phyloP scores from a whole-genome alignment of 1,140 invertebrate species.

The Macrostomum lignano region DNA sequence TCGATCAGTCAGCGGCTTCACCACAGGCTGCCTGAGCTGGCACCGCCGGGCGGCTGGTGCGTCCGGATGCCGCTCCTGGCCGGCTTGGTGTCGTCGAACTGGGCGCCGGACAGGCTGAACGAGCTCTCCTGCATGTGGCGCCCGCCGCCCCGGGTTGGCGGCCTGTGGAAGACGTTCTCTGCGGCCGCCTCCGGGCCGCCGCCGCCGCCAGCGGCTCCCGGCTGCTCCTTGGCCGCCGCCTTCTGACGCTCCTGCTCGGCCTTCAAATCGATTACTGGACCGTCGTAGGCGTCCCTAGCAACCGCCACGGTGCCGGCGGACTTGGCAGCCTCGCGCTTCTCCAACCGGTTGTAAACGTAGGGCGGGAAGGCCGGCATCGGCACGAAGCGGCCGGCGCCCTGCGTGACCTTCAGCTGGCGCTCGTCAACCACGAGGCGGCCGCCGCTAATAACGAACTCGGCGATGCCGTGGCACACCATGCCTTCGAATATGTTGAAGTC shows the following conservation, averaged over 20 bases:
- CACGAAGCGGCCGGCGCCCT: constrained; percentile 50
- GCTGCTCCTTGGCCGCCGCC: background rate
- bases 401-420: constrained; percentile 45
- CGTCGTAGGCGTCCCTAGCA: constrained; percentile 12
- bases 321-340: constrained; percentile 26
- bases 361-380: constrained; percentile 36
- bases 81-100: constrained; percentile 27
- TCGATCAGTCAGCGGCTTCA: too few relatives aligned
- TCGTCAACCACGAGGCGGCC: constrained; percentile 70
- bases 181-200: background rate
- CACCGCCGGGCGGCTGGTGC: constrained; percentile 30
- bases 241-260: background rate
- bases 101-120: constrained; percentile 64
- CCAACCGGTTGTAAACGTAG: constrained; percentile 38
- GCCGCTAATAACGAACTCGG: constrained; percentile 44
- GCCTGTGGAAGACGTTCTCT: constrained; percentile 12
- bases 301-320: constrained; percentile 7
- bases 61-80: constrained; percentile 21
- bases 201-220: background rate
- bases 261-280: constrained; percentile 16
- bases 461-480: constrained; percentile 21
- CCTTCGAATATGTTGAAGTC: constrained; percentile 9
- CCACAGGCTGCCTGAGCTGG: too few relatives aligned
- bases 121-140: constrained; percentile 69
- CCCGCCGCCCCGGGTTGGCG: constrained; percentile 32